Conservation (phyloP, 2,888 invertebrate genomes). For the Anorthoa munda region DNA sequence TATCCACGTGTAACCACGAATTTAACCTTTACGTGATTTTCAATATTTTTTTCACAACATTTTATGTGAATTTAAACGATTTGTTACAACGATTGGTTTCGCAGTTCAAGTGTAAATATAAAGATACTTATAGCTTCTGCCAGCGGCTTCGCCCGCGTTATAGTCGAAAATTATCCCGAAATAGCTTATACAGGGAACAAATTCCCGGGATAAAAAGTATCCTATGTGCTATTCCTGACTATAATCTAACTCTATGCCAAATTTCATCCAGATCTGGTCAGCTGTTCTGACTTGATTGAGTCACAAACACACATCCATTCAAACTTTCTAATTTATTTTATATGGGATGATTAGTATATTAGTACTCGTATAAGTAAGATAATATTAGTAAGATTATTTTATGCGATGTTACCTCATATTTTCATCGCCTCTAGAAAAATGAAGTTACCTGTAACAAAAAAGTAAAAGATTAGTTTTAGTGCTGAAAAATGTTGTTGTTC, state of each 20-base stretch:
- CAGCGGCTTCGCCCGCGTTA: no score
- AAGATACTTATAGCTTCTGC: not conserved
- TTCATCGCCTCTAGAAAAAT: constrained; percentile 18
- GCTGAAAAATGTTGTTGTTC: constrained; percentile 14
- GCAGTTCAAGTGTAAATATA: not conserved
- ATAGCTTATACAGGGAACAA: no score
- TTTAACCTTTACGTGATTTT: constrained; percentile 6
- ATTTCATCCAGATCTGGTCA: no score
- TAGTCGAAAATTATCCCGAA: no score
- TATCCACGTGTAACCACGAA: constrained; percentile 4
- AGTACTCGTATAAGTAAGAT: no score
- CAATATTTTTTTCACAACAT: not conserved
- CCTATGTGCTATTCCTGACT: no score
- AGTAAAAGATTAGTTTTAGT: constrained; percentile 27
- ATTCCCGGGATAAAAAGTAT: no score
- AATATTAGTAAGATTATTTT: not conserved
- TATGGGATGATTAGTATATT: no score
- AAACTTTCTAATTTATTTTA: no score
- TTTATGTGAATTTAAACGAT: constrained; percentile 12
- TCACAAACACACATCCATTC: no score
- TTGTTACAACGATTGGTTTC: not conserved
- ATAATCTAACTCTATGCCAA: no score
- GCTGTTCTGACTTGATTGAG: no score
- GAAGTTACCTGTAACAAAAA: constrained; percentile 52
- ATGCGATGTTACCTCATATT: constrained; percentile 42